phyloP scores from a whole-genome alignment of 1,140 invertebrate genomes.

The Zophobas atratus region DNA sequence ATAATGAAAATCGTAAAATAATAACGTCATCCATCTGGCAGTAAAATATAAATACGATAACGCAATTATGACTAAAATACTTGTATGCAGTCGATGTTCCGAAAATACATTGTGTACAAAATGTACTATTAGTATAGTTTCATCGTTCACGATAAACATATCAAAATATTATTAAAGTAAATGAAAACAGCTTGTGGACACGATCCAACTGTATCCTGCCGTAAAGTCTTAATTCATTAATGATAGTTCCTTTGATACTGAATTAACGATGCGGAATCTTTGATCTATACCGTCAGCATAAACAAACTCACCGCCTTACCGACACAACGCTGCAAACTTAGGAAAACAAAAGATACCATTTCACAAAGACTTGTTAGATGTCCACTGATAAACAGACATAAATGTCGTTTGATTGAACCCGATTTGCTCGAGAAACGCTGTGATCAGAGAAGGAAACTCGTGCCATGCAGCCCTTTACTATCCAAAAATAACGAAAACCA shows the following conservation, averaged over 20 bases:
- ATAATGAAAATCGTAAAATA: neutral
- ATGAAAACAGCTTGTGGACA: slow-evolving; percentile 61
- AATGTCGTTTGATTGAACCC: slow-evolving; percentile 44
- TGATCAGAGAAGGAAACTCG: neutral
- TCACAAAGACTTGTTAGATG: slow-evolving; percentile 58
- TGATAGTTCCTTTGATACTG: slow-evolving; percentile 66
- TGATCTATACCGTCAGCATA: slow-evolving; percentile 60
- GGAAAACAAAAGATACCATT: slow-evolving; percentile 65
- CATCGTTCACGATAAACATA: slow-evolving; percentile 57
- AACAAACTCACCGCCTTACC: slow-evolving; percentile 61
- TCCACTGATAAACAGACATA: slow-evolving; percentile 55
- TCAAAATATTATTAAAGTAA: slow-evolving; percentile 66
- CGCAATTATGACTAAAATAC: slow-evolving; percentile 12
- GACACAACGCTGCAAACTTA: slow-evolving; percentile 59
- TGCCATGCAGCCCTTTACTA: slow-evolving; percentile 19
- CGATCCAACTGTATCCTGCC: slow-evolving; percentile 65
- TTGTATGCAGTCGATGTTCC: slow-evolving; percentile 2
- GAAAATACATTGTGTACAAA: slow-evolving; percentile 39
- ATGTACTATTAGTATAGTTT: slow-evolving; percentile 45
- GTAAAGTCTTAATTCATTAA: slow-evolving; percentile 66
- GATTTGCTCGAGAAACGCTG: slow-evolving; percentile 10
- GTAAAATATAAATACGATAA: slow-evolving; percentile 11
- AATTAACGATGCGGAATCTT: slow-evolving; percentile 63
- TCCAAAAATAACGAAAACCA: slow-evolving; percentile 38
- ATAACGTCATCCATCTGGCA: neutral